Conservation (phyloP, 2,888 invertebrate genomes). For the Lysandra coridon region DNA sequence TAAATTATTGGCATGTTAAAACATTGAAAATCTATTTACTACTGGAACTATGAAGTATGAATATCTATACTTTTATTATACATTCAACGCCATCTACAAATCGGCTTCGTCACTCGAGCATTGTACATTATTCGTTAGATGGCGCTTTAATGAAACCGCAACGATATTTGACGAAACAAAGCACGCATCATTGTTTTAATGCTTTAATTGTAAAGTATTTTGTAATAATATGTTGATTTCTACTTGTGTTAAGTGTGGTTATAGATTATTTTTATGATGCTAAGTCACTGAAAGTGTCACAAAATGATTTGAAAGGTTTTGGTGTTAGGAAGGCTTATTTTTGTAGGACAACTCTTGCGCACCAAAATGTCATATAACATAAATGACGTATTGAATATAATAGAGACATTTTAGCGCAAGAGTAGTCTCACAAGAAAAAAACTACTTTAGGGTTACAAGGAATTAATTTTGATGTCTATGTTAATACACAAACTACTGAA, state of each 20-base stretch:
- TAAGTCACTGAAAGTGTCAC: slow-evolving; percentile 69
- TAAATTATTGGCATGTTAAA: slow-evolving; percentile 20
- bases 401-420: background rate
- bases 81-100: slow-evolving; percentile 16
- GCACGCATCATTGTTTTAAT: slow-evolving; percentile 24
- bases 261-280: slow-evolving; percentile 46
- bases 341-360: slow-evolving; percentile 3
- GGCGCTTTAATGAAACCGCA: slow-evolving; percentile 7
- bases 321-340: slow-evolving; percentile 34
- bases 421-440: background rate
- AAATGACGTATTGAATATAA: background rate
- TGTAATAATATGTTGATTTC: slow-evolving; percentile 38
- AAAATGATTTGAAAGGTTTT: slow-evolving; percentile 44
- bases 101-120: background rate
- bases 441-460: slow-evolving; percentile 4
- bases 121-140: slow-evolving; percentile 6
- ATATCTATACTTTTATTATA: background rate
- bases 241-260: slow-evolving; percentile 43
- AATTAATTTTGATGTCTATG: slow-evolving; percentile 37
- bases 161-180: slow-evolving; percentile 18
- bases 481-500: slow-evolving; percentile 22
- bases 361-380: background rate
- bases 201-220: slow-evolving; percentile 36
- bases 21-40: slow-evolving; percentile 7
- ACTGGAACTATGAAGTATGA: background rate